Base-by-base conservation (phyloP, 2,888 invertebrate species). In the Scaptomyza polygonia region DNA sequence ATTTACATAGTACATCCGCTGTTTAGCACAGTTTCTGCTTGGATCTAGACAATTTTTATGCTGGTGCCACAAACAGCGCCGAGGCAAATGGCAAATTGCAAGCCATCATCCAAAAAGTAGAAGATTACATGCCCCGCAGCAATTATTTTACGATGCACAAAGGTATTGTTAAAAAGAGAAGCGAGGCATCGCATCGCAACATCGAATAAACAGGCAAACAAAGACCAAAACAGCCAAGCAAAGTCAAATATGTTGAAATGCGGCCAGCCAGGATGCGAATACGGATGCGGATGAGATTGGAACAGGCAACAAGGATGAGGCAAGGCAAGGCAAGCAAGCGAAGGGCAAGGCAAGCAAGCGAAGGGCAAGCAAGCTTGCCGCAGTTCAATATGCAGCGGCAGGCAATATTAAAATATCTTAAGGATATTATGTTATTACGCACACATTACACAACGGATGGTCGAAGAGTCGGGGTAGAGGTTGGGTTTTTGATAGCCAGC, bases 61-160 rank as follows among this genome's bases (percentile, higher is more conserved):
- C 40, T 57, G 59, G 16, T 56, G 66, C 43, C 66, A 56, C 39
- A 64, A 43, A 64, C 53, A 68, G 34, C 63, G 69, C 16, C 12
- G 54, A 68, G 43, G 54, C 66, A 36, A 54, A 54, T 5, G 40
- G 36, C 59, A 72, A 77, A 81, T 82, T 81, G 84, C 82, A 84
- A 77, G 84, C 72, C 72, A 83, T 79, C 76, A 14, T 7, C 14
- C 8, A 36, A 36, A 18, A 18, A 48, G 32, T 67, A 67, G 72
- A 75, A 83, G 82, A 86, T 80, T 86, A 84, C 83, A 76, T 73
- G 59, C 67, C 85, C 85, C 71, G 74, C 77, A 79, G 89, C 89
- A 90, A 89, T 85, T 87, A 86, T 89, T 89, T 90, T 89, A 90
- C 84, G 89, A 90, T 90, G 90, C 90, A 90, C 90, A 90, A 90